Base-by-base conservation (phyloP, 2,113 vertebrate genomes). In the Zosterops lateralis region DNA sequence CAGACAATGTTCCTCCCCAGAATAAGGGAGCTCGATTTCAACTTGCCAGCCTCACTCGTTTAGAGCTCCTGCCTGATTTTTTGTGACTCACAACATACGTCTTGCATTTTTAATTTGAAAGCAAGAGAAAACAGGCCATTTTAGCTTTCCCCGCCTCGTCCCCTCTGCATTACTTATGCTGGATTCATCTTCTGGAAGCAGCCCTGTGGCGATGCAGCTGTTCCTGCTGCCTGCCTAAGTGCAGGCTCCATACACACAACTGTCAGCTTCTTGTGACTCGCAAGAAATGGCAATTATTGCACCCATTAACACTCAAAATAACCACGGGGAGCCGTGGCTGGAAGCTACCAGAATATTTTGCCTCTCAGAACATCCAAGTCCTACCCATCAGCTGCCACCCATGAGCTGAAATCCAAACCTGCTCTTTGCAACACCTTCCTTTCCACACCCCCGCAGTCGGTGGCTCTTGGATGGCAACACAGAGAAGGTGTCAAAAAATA, bases 91-190 rank as follows among this genome's bases (percentile, higher is more conserved):
- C 86, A 56, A 92, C 74, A 87, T 51, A 87, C 17, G 24, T 61
- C 80, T 93, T 84, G 89, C 92, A 95, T 96, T 95, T 96, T 96
- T 96, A 95, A 96, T 96, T 82, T 6, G 79, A 14, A 83, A 93
- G 47, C 70, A 56, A 77, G 74, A 48, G 84, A 94, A 96, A 91
- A 42, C 71, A 83, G 93, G 81, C 77, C 92, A 75, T 66, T 84
- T 90, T 10, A 93, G 91, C 75, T 91, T 32, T 17, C 58, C 70
- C 68, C 56, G 42, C 93, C 10, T 20, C 42, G 32, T 50, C 82
- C 68, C 44, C 65, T 67, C 92, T 71, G 58, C 95, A 92, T 94
- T 88, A 54, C 75, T 92, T 20, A 76, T 92, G 90, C 93, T 77
- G 82, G 42, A 72, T 50, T 77, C 87, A 57, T 22, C 79, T 21